Evolutionary conservation across 1,140 invertebrate genomes (phyloP).

Genomic region (Anastrepha ludens): DNA sequence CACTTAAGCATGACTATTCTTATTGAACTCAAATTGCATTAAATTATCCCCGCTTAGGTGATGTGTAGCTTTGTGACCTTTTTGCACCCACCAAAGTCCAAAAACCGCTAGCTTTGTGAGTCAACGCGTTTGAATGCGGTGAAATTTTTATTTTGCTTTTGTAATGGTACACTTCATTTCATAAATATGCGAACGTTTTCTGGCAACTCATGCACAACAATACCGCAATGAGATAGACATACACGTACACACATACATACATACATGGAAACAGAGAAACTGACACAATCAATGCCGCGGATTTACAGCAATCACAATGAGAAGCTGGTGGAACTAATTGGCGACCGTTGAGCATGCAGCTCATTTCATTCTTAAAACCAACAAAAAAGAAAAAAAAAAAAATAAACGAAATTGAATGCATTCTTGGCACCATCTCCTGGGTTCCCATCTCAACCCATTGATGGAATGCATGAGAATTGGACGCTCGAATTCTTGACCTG

Average conservation of each 20-base stretch:
- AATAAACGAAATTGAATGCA: conserved; percentile 40
- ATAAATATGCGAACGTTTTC: conserved; percentile 15
- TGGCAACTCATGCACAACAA: conserved; percentile 23
- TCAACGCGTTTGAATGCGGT: conserved; percentile 13
- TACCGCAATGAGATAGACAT: background rate
- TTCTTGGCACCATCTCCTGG: background rate
- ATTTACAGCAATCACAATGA: conserved; percentile 29
- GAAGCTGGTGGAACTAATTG: conserved; percentile 40
- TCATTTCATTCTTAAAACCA: background rate
- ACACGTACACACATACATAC: background rate
- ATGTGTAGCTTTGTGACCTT: no score
- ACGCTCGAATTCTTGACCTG: conserved; percentile 19
- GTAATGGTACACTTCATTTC: conserved; percentile 24
- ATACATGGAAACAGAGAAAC: background rate
- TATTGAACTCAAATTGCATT: background rate
- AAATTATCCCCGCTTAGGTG: background rate
- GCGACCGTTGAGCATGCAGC: background rate
- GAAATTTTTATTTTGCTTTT: conserved; percentile 22
- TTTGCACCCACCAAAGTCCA: background rate
- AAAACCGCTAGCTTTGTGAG: background rate
- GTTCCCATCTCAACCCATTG: background rate
- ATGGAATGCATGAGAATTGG: conserved; percentile 49
- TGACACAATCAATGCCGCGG: background rate
- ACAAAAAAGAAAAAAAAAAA: background rate
- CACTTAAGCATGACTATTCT: no score